Conservation (phyloP, 2,888 invertebrate genomes). For the Tiliacea citrago region DNA sequence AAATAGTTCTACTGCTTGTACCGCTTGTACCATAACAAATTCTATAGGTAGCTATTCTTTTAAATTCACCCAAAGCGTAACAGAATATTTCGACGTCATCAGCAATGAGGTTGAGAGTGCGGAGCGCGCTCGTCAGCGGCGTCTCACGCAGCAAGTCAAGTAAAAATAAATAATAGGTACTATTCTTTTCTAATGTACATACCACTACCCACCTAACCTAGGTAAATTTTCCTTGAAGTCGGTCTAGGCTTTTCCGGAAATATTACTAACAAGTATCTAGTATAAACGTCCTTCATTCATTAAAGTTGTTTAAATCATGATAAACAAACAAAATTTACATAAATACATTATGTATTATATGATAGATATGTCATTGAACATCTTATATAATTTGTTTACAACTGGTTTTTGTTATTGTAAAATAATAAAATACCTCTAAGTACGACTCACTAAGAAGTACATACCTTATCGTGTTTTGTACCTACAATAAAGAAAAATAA, state of each 20-base stretch:
- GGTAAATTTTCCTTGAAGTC: conserved; percentile 1
- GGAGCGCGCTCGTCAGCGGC: too few species aligned
- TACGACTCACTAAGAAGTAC: neutral
- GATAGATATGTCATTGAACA: conserved; percentile 8
- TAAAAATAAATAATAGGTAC: neutral
- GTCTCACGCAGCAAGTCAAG: too few species aligned
- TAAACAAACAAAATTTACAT: conserved; percentile 29
- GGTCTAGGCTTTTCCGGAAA: conserved; percentile 20
- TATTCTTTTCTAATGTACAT: neutral
- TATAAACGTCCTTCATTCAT: conserved; percentile 20
- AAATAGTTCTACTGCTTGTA: too few species aligned
- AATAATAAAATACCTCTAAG: conserved; percentile 24
- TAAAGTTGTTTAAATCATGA: conserved; percentile 31
- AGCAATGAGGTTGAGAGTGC: too few species aligned
- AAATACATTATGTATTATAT: conserved; percentile 12
- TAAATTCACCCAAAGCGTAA: too few species aligned
- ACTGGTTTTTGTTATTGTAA: conserved; percentile 35
- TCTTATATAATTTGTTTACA: conserved; percentile 53
- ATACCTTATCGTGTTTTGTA: neutral
- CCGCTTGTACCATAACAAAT: too few species aligned
- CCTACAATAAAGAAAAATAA: conserved; percentile 23
- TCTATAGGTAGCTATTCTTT: too few species aligned
- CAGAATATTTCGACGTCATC: too few species aligned
- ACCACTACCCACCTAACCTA: neutral
- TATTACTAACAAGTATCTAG: conserved; percentile 14